Conservation (phyloP, 2,113 vertebrate species). For the Toxostoma redivivum region DNA sequence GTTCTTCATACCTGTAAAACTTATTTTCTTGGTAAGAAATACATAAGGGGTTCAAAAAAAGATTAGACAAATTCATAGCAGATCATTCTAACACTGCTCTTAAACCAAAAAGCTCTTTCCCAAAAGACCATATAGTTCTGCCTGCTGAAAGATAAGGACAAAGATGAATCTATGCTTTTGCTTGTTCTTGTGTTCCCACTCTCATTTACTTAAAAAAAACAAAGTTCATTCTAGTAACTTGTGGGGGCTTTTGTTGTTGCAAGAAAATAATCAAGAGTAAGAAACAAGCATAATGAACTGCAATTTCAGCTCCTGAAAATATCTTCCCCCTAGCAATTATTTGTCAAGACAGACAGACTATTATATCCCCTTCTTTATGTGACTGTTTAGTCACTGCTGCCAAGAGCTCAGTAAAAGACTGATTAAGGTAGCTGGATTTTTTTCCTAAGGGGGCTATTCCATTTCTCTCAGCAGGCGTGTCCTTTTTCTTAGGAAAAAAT, state of each 20-base stretch:
- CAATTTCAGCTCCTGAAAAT: slow-evolving; percentile 26
- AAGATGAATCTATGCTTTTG: not conserved
- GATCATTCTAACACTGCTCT: not conserved
- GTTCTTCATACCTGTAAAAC: not conserved
- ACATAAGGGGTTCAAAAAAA: not conserved
- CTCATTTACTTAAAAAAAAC: not conserved
- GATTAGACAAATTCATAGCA: not conserved
- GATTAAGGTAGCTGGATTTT: slow-evolving; percentile 30
- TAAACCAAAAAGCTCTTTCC: not conserved
- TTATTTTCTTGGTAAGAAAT: not conserved
- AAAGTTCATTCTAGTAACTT: not conserved
- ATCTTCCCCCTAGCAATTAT: slow-evolving; percentile 10
- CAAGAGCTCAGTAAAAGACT: slow-evolving; percentile 38
- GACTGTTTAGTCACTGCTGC: slow-evolving; percentile 32
- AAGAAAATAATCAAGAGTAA: slow-evolving; percentile 9
- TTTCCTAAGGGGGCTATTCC: slow-evolving; percentile 18
- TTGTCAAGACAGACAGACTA: slow-evolving; percentile 40
- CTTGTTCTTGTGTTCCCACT: not conserved
- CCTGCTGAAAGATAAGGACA: not conserved
- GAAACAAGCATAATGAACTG: not conserved
- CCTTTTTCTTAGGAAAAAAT: not conserved
- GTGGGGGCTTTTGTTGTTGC: not conserved
- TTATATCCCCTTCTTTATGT: slow-evolving; percentile 33
- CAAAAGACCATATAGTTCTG: not conserved
- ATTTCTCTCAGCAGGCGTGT: not conserved